Percentiles rank a stretch among this genome's conserved stretches.
Conservation (phyloP, 2,797 vertebrate species). For the Malacoctenus gilli region DNA sequence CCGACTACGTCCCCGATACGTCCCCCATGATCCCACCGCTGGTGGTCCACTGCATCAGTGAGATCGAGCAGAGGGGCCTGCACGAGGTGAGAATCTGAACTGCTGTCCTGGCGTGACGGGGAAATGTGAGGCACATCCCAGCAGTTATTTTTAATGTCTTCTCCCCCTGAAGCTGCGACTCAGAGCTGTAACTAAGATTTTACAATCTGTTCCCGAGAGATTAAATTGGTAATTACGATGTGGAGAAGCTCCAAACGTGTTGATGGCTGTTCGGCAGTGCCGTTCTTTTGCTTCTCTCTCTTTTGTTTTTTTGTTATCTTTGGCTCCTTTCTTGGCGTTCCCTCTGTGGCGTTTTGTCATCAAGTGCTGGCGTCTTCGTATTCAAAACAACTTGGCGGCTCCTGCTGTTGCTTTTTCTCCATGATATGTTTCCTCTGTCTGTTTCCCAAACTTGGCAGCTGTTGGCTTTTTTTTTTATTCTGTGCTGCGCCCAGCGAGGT, state of each 20-base stretch:
- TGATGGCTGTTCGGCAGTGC: constrained; percentile 11
- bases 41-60: constrained; percentile 93
- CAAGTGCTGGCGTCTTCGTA: neutral
- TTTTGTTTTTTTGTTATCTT: constrained; percentile 1
- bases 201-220: constrained; percentile 42
- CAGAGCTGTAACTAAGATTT: constrained; percentile 43
- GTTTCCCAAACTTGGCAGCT: neutral
- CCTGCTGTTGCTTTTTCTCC: neutral
- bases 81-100: constrained; percentile 84
- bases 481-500: neutral
- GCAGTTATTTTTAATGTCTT: constrained; percentile 33
- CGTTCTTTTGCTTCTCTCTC: neutral
- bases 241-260: constrained; percentile 22
- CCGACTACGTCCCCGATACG: constrained; percentile 88
- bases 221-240: constrained; percentile 28
- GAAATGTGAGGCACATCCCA: constrained; percentile 7
- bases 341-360: neutral
- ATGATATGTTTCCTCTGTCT: neutral
- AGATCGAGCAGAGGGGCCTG: constrained; percentile 95
- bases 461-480: neutral
- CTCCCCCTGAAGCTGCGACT: constrained; percentile 13
- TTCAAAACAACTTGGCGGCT: neutral
- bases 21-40: constrained; percentile 96
- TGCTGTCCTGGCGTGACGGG: neutral
- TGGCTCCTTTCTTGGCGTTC: neutral